Evolutionary conservation across 1,140 invertebrate species (phyloP).

Genomic region (Oreohelix idahoensis): DNA sequence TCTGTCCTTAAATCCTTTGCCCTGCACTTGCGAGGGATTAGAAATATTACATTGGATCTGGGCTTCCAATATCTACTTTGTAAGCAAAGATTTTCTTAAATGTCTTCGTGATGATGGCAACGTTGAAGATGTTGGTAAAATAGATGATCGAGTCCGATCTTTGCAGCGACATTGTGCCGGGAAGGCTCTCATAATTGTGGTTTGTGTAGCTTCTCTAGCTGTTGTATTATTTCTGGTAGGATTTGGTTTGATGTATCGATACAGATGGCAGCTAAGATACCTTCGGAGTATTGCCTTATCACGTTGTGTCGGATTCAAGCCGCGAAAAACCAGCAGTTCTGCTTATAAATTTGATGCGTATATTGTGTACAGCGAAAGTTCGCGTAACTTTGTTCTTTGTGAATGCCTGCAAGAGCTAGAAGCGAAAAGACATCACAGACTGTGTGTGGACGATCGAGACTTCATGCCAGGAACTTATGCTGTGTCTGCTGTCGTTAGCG

Average conservation of each 20-base stretch:
- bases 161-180: background rate
- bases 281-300: background rate
- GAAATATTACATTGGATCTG: conserved; percentile 5
- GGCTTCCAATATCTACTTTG: background rate
- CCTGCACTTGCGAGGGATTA: conserved; percentile 16
- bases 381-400: conserved; percentile 38
- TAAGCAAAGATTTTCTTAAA: background rate
- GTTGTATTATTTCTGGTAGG: background rate
- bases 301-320: background rate
- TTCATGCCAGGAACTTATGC: conserved; percentile 68
- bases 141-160: background rate
- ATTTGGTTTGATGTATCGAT: background rate
- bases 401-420: conserved; percentile 45
- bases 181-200: background rate
- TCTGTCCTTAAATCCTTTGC: background rate
- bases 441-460: conserved; percentile 55
- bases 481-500: conserved; percentile 77
- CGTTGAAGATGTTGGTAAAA: background rate
- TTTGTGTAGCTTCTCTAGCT: background rate
- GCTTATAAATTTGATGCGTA: conserved; percentile 45
- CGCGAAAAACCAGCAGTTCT: background rate
- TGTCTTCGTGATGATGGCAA: background rate
- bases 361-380: conserved; percentile 43
- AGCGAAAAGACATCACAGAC: conserved; percentile 15
- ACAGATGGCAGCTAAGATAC: background rate